Percentiles rank a stretch among this genome's conserved stretches.
Conservation (phyloP, 2,113 vertebrate genomes). For the Gopherus evgoodei region DNA sequence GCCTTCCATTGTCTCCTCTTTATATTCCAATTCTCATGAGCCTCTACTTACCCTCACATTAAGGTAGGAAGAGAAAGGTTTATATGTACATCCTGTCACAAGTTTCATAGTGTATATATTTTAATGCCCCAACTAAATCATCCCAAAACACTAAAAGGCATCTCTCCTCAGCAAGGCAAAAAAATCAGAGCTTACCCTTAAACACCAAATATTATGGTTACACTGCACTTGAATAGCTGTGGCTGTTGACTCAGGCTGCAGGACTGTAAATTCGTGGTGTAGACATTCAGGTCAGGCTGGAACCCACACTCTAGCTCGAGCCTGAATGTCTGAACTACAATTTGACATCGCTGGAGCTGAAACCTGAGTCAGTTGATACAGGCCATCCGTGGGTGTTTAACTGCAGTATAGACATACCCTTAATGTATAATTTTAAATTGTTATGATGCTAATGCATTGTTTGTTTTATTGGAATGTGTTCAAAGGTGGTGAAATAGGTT, state of each 20-base stretch:
- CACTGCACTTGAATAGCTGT: background rate
- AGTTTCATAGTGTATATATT: background rate
- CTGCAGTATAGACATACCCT: background rate
- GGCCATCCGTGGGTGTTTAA: no score
- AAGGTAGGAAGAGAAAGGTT: no score
- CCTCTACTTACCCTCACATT: background rate
- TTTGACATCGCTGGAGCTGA: no score
- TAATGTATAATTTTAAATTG: background rate
- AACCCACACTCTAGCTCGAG: no score
- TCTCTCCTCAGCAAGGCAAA: background rate
- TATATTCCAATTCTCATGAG: background rate
- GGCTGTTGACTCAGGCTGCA: background rate
- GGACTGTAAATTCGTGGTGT: background rate
- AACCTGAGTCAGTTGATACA: no score
- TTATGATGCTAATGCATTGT: background rate
- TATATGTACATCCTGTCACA: background rate
- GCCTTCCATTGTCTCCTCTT: background rate
- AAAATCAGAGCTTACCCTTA: background rate
- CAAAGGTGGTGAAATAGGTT: accelerated
- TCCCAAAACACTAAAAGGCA: background rate
- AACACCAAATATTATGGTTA: background rate
- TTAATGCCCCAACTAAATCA: background rate
- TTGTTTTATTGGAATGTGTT: background rate
- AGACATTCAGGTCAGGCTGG: background rate
- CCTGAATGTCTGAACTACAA: no score